Base-by-base conservation (phyloP, 2,888 invertebrate genomes). In the Rhaphigaster nebulosa region DNA sequence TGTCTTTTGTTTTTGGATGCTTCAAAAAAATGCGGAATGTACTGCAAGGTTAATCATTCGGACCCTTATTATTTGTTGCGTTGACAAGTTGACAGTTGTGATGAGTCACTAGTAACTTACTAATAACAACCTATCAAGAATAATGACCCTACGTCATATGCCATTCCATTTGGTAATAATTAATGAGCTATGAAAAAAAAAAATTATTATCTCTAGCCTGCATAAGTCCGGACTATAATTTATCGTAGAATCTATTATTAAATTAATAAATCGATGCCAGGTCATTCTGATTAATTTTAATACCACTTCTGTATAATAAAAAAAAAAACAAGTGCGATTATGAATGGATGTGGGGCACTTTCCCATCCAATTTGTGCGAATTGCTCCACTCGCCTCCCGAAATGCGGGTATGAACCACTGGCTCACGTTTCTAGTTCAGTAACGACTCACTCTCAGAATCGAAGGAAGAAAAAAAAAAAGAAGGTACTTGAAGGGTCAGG, bases 391-490 rank as follows among this genome's bases (percentile, higher is more conserved):
- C 34, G 5, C 38, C 12, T 1, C 45, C n/a, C 84, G 45, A n/a
- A 84, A 41, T 80, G 65, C 65, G 34, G 70, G 23, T 45, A 84
- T 84, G 84, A 84, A 84, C 45, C n/a, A 13, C 45, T 84, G 45
- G n/a, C 45, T 84, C 84, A 84, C 84, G 84, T 84, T 84, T 84
- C 45, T 50, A 84, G 84, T 84, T 84, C 84, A n/a, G 84, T 84
- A 84, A 84, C 84, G 84, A 84, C 84, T 84, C 84, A 84, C 84
- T 84, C 84, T 10, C 70, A 38, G 70, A 76, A 76, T 76, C 70
- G 70, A 76, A 76, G 8, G 1, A 38, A 38, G 23, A 76, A 76
- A 38, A 76, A 38, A 76, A 29, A 76, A 76, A 38, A 76, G 20
- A 76, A 29, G 38, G 34, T 0, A 65, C 45, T 45, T 13, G 26